A percentile compares a stretch with the other conserved stretches of the same genome.
Evolutionary conservation across 2,797 vertebrate species (phyloP).

Genomic region (Enteromius radiatus): DNA sequence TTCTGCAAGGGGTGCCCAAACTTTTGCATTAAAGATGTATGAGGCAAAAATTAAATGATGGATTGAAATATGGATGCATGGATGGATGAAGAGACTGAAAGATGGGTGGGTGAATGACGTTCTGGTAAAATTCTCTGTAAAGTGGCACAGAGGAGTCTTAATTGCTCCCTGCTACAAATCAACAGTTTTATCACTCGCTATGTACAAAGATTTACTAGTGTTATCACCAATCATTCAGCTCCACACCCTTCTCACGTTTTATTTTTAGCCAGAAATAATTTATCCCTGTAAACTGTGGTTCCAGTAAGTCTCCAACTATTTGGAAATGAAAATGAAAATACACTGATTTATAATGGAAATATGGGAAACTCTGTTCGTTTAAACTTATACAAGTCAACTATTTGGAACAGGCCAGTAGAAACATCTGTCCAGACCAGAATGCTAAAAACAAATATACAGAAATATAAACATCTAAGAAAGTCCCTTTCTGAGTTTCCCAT

Average conservation of each 20-base stretch:
- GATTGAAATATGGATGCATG: not conserved
- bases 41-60: no score
- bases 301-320: not conserved
- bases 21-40: not conserved
- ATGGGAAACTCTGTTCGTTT: not conserved
- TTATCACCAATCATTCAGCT: not conserved
- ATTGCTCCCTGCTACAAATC: not conserved
- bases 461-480: constrained; percentile 2
- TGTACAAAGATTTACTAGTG: not conserved
- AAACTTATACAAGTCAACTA: not conserved
- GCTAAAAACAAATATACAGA: not conserved
- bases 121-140: not conserved
- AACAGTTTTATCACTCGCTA: not conserved
- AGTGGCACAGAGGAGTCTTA: not conserved
- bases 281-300: not conserved
- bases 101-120: not conserved
- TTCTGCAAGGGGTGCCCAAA: no score
- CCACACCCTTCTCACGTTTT: constrained; percentile 3
- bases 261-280: not conserved
- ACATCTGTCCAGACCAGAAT: not conserved
- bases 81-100: not conserved
- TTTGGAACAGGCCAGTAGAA: not conserved
- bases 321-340: not conserved
- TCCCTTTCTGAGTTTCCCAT: constrained; percentile 36
- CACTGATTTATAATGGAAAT: not conserved